Conservation (phyloP, 2,113 vertebrate genomes). For the Tapirus terrestris region DNA sequence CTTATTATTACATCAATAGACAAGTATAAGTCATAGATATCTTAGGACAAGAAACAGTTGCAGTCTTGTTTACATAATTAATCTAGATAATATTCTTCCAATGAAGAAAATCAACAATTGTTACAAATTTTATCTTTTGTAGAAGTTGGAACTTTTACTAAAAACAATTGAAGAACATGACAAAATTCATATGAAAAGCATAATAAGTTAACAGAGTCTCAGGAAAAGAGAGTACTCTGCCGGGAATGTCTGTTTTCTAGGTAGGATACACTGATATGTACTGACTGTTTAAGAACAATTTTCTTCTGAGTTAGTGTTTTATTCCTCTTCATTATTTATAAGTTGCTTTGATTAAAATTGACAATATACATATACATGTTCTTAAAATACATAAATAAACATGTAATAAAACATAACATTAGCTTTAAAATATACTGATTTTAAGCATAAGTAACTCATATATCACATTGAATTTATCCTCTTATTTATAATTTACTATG, state of each 20-base stretch:
- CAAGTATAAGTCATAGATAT: rapidly evolving
- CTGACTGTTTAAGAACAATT: neutral
- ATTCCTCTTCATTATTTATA: neutral
- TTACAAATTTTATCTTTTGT: neutral
- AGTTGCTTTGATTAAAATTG: neutral
- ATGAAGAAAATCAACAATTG: neutral
- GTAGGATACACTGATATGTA: neutral
- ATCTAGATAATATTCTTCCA: neutral
- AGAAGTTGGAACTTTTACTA: neutral
- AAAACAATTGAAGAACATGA: neutral
- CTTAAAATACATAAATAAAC: neutral
- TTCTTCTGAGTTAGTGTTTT: neutral
- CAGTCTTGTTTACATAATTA: neutral
- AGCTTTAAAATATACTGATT: neutral
- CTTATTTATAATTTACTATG: neutral
- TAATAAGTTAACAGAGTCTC: neutral
- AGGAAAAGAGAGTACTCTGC: neutral
- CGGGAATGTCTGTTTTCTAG: neutral
- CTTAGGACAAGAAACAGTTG: neutral
- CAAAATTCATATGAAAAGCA: neutral
- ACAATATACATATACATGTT: neutral
- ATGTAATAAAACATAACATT: neutral
- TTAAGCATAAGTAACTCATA: neutral
- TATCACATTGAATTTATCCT: neutral
- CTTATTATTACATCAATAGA: neutral